phyloP scores from a whole-genome alignment of 2,888 invertebrate genomes.

The Synanthedon tipuliformis region DNA sequence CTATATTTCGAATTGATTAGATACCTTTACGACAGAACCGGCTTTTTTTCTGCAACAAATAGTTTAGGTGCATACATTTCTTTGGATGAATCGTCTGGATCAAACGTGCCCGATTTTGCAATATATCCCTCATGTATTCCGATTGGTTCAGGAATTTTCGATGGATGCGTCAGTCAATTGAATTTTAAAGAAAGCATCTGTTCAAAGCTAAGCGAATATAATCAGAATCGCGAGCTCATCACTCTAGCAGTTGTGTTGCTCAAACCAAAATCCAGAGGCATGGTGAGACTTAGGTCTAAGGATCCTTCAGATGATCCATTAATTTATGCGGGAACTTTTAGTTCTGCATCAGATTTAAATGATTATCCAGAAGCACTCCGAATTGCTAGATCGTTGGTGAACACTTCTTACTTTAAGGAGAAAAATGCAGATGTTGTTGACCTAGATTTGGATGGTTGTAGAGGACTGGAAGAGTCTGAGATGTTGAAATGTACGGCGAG shows the following conservation, averaged over 20 bases:
- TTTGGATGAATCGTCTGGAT: slow-evolving; percentile 11
- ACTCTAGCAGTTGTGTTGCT: slow-evolving; percentile 36
- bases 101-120: slow-evolving; percentile 39
- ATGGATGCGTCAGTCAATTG: slow-evolving; percentile 21
- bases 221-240: slow-evolving; percentile 31
- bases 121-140: slow-evolving; percentile 43
- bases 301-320: slow-evolving; percentile 31
- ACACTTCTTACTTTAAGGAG: slow-evolving; percentile 31
- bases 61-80: slow-evolving; percentile 38
- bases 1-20: slow-evolving; percentile 29
- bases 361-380: slow-evolving; percentile 31
- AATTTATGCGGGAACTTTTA: slow-evolving; percentile 44
- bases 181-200: slow-evolving; percentile 34
- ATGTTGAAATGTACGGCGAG: slow-evolving; percentile 52
- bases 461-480: slow-evolving; percentile 20
- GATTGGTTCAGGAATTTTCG: slow-evolving; percentile 16
- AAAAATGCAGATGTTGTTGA: slow-evolving; percentile 32
- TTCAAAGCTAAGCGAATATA: slow-evolving; percentile 19
- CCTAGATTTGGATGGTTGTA: slow-evolving; percentile 26
- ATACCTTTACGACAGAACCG: slow-evolving; percentile 38
- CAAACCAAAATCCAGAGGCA: slow-evolving; percentile 46
- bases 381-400: slow-evolving; percentile 23
- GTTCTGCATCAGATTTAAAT: slow-evolving; percentile 25
- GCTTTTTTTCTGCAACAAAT: slow-evolving; percentile 26
- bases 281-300: slow-evolving; percentile 25